Evolutionary conservation across 1,140 invertebrate genomes (phyloP), one percentile per base, ranked within the genome.

Genomic region (Drosophila parabipectinata): DNA sequence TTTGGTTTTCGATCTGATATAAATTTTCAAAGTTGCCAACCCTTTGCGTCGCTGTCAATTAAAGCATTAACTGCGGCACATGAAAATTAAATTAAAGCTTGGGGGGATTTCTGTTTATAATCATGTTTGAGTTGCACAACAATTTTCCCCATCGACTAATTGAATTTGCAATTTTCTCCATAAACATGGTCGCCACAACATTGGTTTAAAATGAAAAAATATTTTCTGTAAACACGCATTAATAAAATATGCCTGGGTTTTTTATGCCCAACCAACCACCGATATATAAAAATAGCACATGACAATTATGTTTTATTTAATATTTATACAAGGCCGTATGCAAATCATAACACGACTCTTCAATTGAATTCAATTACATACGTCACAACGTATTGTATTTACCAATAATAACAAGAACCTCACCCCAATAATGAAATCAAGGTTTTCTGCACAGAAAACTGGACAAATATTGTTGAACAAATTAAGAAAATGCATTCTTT

Each of bases 261-360:
- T 72, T 21, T 34, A 18, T 53, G 71, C 71, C 61, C 79, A 61
- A 68, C 39, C 78, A 69, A 87, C 82, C 82, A 87, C 82, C 82
- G 82, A 87, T 72, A 53, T 75, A 52, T 75, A 68, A 76, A 84
- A 85, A 71, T 64, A 83, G 59, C 78, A 78, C 64, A 68, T 72
- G 78, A 82, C 67, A 76, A 77, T 80, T 77, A 58, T 39, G 53
- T 39, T 71, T 77, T 44, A 54, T 63, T 76, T 77, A 56, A 76
- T 61, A 76, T 68, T 73, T 63, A 60, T 41, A 56, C 58, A 54
- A 64, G 57, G 34, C 34, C 56, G 32, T 60, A 34, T 56, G 72
- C 54, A 67, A 76, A 72, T 55, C 66, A 63, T 61, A 79, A 79
- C 71, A 79, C 45, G 63, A 59, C 53, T 82, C 76, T 76, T 67